phyloP scores from a whole-genome alignment of 1,140 invertebrate genomes.

The Portunus trituberculatus region DNA sequence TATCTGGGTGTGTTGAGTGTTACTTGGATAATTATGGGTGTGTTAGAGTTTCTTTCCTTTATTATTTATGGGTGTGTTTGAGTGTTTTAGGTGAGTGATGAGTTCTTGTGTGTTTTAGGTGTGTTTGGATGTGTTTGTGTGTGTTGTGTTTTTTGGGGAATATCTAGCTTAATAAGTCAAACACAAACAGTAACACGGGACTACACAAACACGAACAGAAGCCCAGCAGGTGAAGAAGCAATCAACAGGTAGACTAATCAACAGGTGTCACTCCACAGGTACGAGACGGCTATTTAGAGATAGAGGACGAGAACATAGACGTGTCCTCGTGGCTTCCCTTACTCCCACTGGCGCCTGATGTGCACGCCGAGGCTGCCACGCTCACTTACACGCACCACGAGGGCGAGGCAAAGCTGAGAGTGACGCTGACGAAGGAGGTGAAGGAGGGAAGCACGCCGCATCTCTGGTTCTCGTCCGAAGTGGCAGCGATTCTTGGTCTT shows the following conservation, averaged over 20 bases:
- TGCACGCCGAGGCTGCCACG: constrained; percentile 86
- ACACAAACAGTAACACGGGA: not conserved
- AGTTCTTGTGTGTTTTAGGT: no score
- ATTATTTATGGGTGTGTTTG: no score
- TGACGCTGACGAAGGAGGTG: constrained; percentile 81
- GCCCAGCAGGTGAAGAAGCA: not conserved
- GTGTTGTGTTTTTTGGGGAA: no score
- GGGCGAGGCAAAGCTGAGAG: constrained; percentile 48
- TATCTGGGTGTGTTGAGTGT: no score
- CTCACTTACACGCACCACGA: constrained; percentile 80
- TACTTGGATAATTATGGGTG: no score
- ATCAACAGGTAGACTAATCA: not conserved
- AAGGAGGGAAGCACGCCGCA: constrained; percentile 84
- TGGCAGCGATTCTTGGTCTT: constrained; percentile 85
- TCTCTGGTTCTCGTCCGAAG: constrained; percentile 90
- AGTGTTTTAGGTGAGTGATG: no score
- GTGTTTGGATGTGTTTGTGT: no score
- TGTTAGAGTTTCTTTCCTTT: no score
- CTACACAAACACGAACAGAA: not conserved
- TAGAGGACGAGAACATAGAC: constrained; percentile 60
- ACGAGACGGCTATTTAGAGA: not conserved
- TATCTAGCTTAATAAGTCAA: no score
- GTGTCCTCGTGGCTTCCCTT: constrained; percentile 81
- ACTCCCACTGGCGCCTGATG: constrained; percentile 85
- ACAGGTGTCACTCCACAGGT: not conserved